Base-by-base conservation (phyloP, 1,140 invertebrate species). In the Drosophila jambulina region DNA sequence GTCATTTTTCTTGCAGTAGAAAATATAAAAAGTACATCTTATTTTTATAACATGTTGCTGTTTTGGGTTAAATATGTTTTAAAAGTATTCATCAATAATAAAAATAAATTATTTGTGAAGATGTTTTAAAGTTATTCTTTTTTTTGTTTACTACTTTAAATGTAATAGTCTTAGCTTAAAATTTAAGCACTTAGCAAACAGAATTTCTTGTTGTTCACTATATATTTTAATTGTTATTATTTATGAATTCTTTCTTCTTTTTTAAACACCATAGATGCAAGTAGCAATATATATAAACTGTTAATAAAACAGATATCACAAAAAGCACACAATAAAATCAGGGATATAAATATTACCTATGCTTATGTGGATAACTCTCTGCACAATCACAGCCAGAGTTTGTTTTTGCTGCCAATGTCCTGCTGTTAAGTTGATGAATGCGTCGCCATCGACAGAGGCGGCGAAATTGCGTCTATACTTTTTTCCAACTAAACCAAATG, bases 361-460 rank as follows among this genome's bases (percentile, higher is more conserved):
- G 15, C 3, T 29, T 23, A 6, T 61, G 25, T 5, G 19, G 21
- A 38, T 48, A 48, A 58, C 19, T 21, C 27, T 25, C 19, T 36
- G 34, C 34, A 27, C 57, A 64, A 71, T 23, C 40, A 68, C 49
- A 42, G 45, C 46, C 51, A 75, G 51, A 29, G 45, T 45, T 57
- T 40, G 15, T 48, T 86, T 70, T 54, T 68, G 38, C 62, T 80
- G 77, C 58, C 75, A 68, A 77, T 75, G 70, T 88, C 85, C 85
- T 90, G 78, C 84, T 88, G 85, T 84, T 84, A 81, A 65, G 78
- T 88, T 88, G 85, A 88, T 88, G 85, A 90, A 88, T 88, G 78
- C 64, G 59, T 79, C 63, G 75, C 61, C 64, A 75, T 49, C 46
- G 53, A 43, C 36, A 62, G 42, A 61, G 74, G 70, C 69, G 82